Base-by-base conservation (phyloP, 2,888 invertebrate genomes). In the Synergus gifuensis region DNA sequence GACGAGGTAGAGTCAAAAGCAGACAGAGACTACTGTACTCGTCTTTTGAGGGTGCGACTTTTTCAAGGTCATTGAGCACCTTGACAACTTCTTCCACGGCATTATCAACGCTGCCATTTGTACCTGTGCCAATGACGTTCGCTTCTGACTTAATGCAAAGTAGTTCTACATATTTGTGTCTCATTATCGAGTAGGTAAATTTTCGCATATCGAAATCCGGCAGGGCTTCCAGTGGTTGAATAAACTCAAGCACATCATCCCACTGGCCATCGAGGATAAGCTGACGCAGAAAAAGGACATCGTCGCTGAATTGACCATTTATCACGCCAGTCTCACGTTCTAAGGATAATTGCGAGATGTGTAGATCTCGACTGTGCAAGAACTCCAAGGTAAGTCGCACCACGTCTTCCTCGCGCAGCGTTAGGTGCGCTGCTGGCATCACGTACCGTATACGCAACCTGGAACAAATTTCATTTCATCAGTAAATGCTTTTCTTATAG, bases 221-320 rank as follows among this genome's bases (percentile, higher is more conserved):
- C 81, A 96, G 93, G 12, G 96, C 95, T 90, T 97, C 96, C 78
- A 99, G 93, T 0, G 99, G 99, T 93, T 98, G 98, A 81, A 98
- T 97, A 92, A 99, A 99, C 91, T 98, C 98, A 81, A 98, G 93
- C 0, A 98, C 98, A 92, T 98, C 98, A 93, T 99, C 98, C 99
- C 99, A 99, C 93, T 98, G 98, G 22, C 99, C 99, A 92, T 99
- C 99, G 78, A 99, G 94, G 86, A 99, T 98, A 77, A 99, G 95
- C 93, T 98, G 98, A 22, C 98, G 94, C 28, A 99, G 94, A 92
- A 99, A 99, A 69, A 99, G 94, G 60, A 98, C 96, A 92, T 99
- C 99, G 92, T 98, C 98, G 16, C 98, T 98, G 92, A 95, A 98
- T 90, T 96, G 95, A 79, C 98, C 98, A 93, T 98, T 98, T 91